Evolutionary conservation across 64 coral and sea anemone genomes (phyloP).

Genomic region (Orbicella faveolata): DNA sequence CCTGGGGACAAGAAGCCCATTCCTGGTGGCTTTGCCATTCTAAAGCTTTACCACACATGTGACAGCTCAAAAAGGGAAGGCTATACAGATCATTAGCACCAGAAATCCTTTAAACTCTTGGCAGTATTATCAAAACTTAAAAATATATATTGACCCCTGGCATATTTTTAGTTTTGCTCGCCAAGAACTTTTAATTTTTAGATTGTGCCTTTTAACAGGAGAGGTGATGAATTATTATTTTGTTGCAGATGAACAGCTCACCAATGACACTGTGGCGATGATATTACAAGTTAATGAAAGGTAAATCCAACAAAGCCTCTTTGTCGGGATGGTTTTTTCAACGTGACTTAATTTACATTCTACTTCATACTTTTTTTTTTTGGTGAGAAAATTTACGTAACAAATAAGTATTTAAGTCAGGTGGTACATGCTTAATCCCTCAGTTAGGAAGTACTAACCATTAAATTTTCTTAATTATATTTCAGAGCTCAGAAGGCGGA

Average conservation of each 20-base stretch:
- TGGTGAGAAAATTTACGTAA: neutral
- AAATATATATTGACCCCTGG: neutral
- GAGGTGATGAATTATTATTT: neutral
- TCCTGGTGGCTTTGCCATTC: no score
- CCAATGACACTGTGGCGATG: constrained; percentile 87
- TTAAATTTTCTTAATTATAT: neutral
- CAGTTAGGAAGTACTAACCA: neutral
- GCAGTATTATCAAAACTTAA: neutral
- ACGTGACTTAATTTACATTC: no score
- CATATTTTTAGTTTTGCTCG: no score
- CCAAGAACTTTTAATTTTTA: no score
- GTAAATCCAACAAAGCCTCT: constrained; percentile 13
- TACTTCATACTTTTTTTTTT: no score
- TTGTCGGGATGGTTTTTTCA: no score
- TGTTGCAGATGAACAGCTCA: constrained; percentile 81
- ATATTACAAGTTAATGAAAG: constrained; percentile 94
- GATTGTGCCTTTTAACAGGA: neutral
- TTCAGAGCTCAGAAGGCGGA: constrained; percentile 59
- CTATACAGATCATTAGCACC: no score
- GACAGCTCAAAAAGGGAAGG: no score
- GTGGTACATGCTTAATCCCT: no score
- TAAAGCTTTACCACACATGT: no score
- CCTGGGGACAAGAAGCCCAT: no score
- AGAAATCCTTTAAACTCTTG: no score
- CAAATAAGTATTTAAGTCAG: neutral